Conservation (phyloP, 2,888 invertebrate genomes). For the Eupeodes luniger region DNA sequence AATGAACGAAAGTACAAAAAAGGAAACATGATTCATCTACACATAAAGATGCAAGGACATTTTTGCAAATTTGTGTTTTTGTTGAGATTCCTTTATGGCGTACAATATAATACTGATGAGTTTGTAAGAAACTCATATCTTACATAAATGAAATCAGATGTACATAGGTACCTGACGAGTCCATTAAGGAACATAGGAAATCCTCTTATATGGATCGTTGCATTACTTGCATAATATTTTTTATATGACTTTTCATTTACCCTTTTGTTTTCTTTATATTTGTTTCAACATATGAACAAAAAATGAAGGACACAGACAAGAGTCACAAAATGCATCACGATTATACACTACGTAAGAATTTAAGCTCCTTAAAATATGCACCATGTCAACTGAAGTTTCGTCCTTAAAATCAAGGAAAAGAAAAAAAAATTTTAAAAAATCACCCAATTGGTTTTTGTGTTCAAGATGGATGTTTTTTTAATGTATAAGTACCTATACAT, state of each 20-base stretch:
- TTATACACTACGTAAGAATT: background rate
- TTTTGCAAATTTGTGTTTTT: too few species aligned
- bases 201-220: constrained; percentile 14
- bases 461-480: constrained; percentile 55
- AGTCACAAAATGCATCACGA: too few species aligned
- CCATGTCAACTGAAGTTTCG: constrained; percentile 12
- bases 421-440: background rate
- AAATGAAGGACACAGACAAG: constrained; percentile 26
- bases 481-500: constrained; percentile 3
- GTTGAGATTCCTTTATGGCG: background rate
- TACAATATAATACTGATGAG: background rate
- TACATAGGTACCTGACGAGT: background rate
- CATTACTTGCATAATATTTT: too few species aligned
- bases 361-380: constrained; percentile 9
- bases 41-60: too few species aligned
- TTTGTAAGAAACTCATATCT: background rate
- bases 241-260: background rate
- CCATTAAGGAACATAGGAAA: background rate
- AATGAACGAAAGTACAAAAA: too few species aligned
- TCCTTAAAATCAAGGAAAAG: background rate
- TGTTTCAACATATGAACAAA: constrained; percentile 48
- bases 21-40: too few species aligned
- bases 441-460: constrained; percentile 33
- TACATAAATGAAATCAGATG: background rate
- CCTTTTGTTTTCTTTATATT: constrained; percentile 21